A percentile compares a stretch with the other conserved stretches of the same genome.
Conservation (phyloP, 2,797 vertebrate species). For the Periparus ater region DNA sequence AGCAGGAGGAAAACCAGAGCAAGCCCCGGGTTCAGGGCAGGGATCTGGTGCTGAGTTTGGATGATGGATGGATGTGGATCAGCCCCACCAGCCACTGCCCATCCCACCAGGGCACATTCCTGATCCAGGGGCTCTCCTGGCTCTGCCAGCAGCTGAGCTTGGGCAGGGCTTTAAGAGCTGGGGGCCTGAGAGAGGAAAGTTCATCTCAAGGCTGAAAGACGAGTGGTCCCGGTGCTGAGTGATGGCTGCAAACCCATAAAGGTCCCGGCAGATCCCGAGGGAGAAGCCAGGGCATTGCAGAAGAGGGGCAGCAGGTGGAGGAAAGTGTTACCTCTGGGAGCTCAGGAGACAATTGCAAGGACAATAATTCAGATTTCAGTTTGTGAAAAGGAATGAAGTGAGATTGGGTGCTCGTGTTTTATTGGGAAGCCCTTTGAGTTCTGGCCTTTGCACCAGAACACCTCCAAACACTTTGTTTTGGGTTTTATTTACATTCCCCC, state of each 20-base stretch:
- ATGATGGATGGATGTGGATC: neutral
- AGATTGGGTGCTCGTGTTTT: neutral
- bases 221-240: accelerated
- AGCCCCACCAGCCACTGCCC: neutral
- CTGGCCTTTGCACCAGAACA: neutral
- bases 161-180: neutral
- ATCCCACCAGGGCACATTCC: neutral
- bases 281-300: accelerated
- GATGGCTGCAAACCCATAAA: accelerated
- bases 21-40: neutral
- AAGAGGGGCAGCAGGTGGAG: neutral
- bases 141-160: neutral
- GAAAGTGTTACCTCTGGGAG: neutral
- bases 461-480: neutral
- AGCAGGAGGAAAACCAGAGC: neutral
- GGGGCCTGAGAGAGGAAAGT: neutral
- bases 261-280: neutral
- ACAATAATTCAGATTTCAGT: neutral
- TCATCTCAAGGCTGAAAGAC: accelerated
- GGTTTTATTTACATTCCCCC: no score
- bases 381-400: neutral
- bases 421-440: neutral
- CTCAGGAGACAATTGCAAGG: neutral
- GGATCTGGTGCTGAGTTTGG: neutral
- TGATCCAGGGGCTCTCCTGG: neutral